phyloP scores from a whole-genome alignment of 1,140 invertebrate species.

The Dinoponera quadriceps region DNA sequence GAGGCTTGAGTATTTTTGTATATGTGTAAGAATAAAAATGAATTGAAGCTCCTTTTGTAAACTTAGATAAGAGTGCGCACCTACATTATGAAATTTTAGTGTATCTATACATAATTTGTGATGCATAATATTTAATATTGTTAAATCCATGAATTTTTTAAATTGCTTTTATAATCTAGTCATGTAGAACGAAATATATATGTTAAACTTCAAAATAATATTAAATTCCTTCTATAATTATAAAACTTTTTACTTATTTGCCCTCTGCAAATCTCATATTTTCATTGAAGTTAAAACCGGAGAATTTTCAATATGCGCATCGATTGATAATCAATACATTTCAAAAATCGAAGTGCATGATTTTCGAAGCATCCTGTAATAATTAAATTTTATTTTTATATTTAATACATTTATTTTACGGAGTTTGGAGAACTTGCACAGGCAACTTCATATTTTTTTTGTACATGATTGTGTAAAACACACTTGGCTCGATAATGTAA shows the following conservation, averaged over 20 bases:
- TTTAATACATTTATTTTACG: too few relatives aligned
- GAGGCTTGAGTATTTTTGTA: slow-evolving; percentile 65
- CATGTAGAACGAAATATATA: slow-evolving; percentile 82
- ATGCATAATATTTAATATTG: slow-evolving; percentile 79
- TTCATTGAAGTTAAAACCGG: too few relatives aligned
- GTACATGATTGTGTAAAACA: not conserved
- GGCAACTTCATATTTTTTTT: too few relatives aligned
- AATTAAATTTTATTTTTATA: too few relatives aligned
- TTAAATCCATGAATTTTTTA: slow-evolving; percentile 76
- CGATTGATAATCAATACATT: too few relatives aligned
- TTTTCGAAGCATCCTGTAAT: too few relatives aligned
- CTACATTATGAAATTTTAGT: slow-evolving; percentile 68
- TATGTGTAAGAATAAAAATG: slow-evolving; percentile 50
- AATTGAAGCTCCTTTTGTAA: slow-evolving; percentile 65
- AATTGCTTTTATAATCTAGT: slow-evolving; percentile 84
- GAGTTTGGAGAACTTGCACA: too few relatives aligned
- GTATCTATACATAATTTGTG: slow-evolving; percentile 78
- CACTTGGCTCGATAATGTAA: too few relatives aligned
- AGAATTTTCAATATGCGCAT: too few relatives aligned
- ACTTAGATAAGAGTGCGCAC: slow-evolving; percentile 68
- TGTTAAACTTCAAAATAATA: slow-evolving; percentile 81
- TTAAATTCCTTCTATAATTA: slow-evolving; percentile 79
- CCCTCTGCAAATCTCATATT: too few relatives aligned
- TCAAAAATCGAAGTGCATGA: too few relatives aligned
- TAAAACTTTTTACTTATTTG: slow-evolving; percentile 10